A percentile compares a stretch with the other conserved stretches of the same genome.
Evolutionary conservation across 2,797 vertebrate genomes (phyloP).

Genomic region (Poecile montanus): DNA sequence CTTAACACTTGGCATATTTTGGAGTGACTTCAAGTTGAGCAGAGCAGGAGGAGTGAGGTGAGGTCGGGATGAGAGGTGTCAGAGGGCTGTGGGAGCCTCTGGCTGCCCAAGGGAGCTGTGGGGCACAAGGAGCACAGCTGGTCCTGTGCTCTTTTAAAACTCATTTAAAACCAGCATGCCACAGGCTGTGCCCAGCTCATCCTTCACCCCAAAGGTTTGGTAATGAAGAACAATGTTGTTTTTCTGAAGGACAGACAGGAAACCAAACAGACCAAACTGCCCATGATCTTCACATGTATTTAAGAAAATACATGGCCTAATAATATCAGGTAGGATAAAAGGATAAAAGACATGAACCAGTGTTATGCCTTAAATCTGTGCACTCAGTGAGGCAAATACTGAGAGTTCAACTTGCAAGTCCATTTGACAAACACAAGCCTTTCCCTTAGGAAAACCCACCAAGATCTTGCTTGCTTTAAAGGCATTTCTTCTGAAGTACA

Average conservation of each 20-base stretch:
- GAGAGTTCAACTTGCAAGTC: background rate
- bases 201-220: background rate
- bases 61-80: background rate
- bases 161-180: background rate
- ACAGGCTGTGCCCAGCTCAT: background rate
- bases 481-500: background rate
- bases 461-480: background rate
- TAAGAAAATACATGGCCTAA: background rate
- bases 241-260: background rate
- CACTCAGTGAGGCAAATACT: background rate
- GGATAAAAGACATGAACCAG: background rate
- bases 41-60: background rate
- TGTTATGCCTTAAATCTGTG: background rate
- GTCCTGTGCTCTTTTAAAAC: too few relatives aligned
- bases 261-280: background rate
- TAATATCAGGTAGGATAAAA: background rate
- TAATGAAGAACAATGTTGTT: background rate
- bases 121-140: background rate
- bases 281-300: fast-evolving
- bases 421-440: background rate
- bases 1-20: background rate
- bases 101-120: background rate
- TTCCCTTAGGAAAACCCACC: background rate
- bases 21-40: background rate
- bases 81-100: background rate